These are phyloP conservation scores for Rambutsinella grinnellia DNA, from an alignment of 2,888 invertebrate species.

Conservation along the genomic window DNA sequence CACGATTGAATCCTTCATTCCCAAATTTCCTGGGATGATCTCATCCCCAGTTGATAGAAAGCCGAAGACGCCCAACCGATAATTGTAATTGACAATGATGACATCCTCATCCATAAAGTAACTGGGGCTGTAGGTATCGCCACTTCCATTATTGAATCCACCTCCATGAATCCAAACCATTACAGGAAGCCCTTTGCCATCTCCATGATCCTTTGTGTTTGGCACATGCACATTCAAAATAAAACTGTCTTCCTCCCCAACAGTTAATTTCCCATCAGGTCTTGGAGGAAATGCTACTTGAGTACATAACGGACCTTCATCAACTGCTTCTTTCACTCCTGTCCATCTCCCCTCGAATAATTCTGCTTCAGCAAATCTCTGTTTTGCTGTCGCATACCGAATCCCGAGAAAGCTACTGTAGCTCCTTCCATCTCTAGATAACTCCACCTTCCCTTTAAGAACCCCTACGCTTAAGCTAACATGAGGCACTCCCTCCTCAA, in stretches of 20 bases:
- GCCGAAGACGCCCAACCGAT: too few relatives aligned
- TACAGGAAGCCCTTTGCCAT: background rate
- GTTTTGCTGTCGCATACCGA: background rate
- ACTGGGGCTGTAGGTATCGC: background rate
- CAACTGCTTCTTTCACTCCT: background rate
- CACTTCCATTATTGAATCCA: background rate
- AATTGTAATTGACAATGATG: background rate
- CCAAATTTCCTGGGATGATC: background rate
- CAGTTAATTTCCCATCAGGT: background rate
- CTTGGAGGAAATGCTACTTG: background rate
- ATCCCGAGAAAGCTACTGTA: conserved; percentile 3
- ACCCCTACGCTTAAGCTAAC: too few relatives aligned
- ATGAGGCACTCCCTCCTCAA: too few relatives aligned
- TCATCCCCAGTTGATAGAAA: background rate
- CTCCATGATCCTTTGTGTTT: background rate
- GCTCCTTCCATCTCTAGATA: background rate
- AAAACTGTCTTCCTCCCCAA: background rate
- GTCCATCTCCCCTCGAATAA: background rate
- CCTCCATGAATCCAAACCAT: too few relatives aligned
- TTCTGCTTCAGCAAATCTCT: too few relatives aligned
- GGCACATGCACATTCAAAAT: background rate
- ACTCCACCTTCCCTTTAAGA: background rate
- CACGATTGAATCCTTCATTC: background rate
- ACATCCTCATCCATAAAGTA: conserved; percentile 7
- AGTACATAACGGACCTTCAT: background rate